phyloP scores from a whole-genome alignment of 1,140 invertebrate species.

The Zaprionus africanus region DNA sequence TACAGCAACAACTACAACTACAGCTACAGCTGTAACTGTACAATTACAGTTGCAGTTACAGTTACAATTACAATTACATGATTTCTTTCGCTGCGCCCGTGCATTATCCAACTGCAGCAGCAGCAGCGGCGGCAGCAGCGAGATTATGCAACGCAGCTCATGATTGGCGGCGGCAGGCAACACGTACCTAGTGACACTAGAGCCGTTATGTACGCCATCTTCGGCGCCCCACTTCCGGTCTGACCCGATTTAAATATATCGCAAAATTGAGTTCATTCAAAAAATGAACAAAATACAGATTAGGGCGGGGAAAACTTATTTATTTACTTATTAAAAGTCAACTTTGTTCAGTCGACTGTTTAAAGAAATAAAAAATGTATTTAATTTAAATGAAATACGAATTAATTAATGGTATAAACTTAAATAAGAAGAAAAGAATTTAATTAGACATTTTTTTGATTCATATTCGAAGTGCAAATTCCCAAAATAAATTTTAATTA shows the following conservation, averaged over 20 bases:
- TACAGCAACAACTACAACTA: slow-evolving; percentile 68
- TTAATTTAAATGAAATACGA: too few relatives aligned
- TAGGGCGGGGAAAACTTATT: too few relatives aligned
- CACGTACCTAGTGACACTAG: slow-evolving; percentile 6
- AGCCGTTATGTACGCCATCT: slow-evolving; percentile 17
- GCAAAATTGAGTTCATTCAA: neutral
- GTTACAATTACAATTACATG: slow-evolving; percentile 80
- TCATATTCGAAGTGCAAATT: neutral
- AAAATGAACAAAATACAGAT: neutral
- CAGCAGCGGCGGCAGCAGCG: neutral
- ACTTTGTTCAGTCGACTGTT: too few relatives aligned
- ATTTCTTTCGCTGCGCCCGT: slow-evolving; percentile 63
- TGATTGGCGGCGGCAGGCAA: slow-evolving; percentile 14
- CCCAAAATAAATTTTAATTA: neutral
- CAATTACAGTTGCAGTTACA: slow-evolving; percentile 63
- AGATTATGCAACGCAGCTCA: slow-evolving; percentile 63
- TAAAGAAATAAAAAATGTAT: too few relatives aligned
- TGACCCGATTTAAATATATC: neutral
- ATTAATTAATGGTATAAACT: too few relatives aligned
- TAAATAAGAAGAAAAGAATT: too few relatives aligned
- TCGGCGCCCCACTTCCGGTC: slow-evolving; percentile 1
- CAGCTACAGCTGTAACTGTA: slow-evolving; percentile 62
- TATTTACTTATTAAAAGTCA: too few relatives aligned
- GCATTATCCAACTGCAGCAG: slow-evolving; percentile 36
- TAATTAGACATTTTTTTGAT: too few relatives aligned